Evolutionary conservation across 2,888 invertebrate genomes (phyloP).

Genomic region (Dorcus hopei): DNA sequence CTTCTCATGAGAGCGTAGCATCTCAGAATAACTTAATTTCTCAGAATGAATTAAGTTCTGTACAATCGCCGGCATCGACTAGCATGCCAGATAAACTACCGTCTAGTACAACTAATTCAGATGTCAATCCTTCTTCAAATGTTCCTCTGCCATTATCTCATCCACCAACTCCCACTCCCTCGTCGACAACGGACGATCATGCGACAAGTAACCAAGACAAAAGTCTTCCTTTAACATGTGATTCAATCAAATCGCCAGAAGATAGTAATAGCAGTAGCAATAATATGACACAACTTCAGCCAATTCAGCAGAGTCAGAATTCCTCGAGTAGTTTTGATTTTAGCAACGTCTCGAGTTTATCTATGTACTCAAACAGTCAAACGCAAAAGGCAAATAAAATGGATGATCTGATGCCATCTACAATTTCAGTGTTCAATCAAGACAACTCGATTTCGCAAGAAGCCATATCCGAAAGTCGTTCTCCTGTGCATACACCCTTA

Average conservation of each 20-base stretch:
- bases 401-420: constrained; percentile 46
- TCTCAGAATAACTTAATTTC: constrained; percentile 17
- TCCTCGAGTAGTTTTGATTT: constrained; percentile 43
- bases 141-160: constrained; percentile 42
- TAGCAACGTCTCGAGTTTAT: constrained; percentile 47
- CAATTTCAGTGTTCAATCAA: constrained; percentile 32
- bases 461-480: constrained; percentile 33
- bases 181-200: constrained; percentile 48
- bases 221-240: constrained; percentile 45
- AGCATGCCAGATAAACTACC: constrained; percentile 47
- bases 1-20: constrained; percentile 28
- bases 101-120: constrained; percentile 46
- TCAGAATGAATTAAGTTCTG: constrained; percentile 18
- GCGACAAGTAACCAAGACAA: constrained; percentile 42
- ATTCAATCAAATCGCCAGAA: constrained; percentile 39
- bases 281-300: constrained; percentile 46
- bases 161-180: constrained; percentile 46
- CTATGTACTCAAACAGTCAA: constrained; percentile 39
- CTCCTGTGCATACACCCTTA: constrained; percentile 13
- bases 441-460: constrained; percentile 44
- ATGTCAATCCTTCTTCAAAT: constrained; percentile 33
- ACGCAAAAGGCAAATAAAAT: constrained; percentile 40
- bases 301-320: constrained; percentile 49
- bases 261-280: constrained; percentile 42
- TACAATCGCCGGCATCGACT: constrained; percentile 42